These are phyloP conservation scores for Peribatodes rhomboidaria DNA, from an alignment of 2,888 invertebrate species.

Conservation along the genomic window DNA sequence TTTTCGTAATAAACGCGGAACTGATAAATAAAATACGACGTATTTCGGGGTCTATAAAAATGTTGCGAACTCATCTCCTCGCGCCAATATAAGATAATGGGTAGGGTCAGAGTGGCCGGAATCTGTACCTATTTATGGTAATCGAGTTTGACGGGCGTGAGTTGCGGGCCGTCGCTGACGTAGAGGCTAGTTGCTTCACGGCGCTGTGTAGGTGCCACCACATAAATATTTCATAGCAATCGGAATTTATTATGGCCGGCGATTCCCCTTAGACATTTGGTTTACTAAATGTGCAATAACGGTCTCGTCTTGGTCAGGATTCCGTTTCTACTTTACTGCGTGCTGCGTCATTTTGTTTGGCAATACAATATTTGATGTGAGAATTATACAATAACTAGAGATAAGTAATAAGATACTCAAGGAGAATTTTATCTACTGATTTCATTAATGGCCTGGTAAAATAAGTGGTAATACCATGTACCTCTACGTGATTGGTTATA, in stretches of 20 bases:
- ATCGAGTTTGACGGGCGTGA: constrained; percentile 63
- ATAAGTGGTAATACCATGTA: background rate
- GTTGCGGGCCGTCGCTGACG: constrained; percentile 51
- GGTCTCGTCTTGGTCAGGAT: constrained; percentile 33
- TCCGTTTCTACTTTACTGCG: constrained; percentile 21
- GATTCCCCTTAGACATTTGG: constrained; percentile 44
- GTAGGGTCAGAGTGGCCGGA: constrained; percentile 64
- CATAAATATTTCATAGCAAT: constrained; percentile 51
- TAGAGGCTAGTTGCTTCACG: constrained; percentile 41
- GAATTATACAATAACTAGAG: constrained; percentile 18
- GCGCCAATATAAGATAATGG: constrained; percentile 67
- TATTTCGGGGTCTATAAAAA: constrained; percentile 59
- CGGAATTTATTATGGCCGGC: constrained; percentile 47
- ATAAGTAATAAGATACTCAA: constrained; percentile 2
- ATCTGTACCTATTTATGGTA: constrained; percentile 72
- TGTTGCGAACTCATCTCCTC: constrained; percentile 66
- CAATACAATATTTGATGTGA: constrained; percentile 28
- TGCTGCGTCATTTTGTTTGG: constrained; percentile 35
- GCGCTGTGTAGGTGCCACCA: constrained; percentile 41
- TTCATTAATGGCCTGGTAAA: background rate
- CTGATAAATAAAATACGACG: constrained; percentile 56
- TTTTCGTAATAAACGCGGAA: constrained; percentile 51
- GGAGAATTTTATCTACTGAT: background rate
- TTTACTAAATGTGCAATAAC: constrained; percentile 45
- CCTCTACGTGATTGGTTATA: background rate